Base-by-base conservation (phyloP, 2,888 invertebrate genomes). In the Cremastinae sp. region DNA sequence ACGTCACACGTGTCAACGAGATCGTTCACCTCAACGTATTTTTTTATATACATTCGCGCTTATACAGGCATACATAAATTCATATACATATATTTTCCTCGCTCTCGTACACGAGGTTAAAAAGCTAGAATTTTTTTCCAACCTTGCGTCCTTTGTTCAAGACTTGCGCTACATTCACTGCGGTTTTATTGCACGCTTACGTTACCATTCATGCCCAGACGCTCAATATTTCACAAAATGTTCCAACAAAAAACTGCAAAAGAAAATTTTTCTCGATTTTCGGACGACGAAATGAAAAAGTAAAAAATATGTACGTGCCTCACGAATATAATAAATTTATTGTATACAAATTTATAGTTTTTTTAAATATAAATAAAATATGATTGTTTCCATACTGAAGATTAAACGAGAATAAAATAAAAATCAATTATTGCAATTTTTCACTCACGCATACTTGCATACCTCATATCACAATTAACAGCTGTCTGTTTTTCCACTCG, bases 401-500 rank as follows among this genome's bases (percentile, higher is more conserved):
- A 28, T 10, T 9, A 54, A 36, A 58, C 36, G 9, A 64, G 16
- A 4, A 41, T 43, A 64, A 54, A 45, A 51, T 12, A 45, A 12
- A 12, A 45, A 45, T 45, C 1, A 12, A 45, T 12, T 4, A 12
- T 45, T 47, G 16, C 10, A 16, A n/a, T n/a, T n/a, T 62, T 45
- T 61, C n/a, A 64, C 53, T 54, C 65, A 54, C 54, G 45, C 58
- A 72, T 69, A 78, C 71, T 43, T 78, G 78, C 73, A 56, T 79
- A 80, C 82, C 82, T 82, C 81, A 85, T 88, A 87, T 88, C 88
- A 88, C 88, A 88, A 86, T 86, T 81, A 83, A 85, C 84, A 85
- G 84, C 84, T 85, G 83, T 84, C 82, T 81, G 84, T 80, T 83
- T 83, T 82, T 79, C 79, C 82, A 80, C 79, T 77, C 62, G 56